Base-by-base conservation (phyloP, 1,140 invertebrate genomes). In the Zaprionus ornatus region DNA sequence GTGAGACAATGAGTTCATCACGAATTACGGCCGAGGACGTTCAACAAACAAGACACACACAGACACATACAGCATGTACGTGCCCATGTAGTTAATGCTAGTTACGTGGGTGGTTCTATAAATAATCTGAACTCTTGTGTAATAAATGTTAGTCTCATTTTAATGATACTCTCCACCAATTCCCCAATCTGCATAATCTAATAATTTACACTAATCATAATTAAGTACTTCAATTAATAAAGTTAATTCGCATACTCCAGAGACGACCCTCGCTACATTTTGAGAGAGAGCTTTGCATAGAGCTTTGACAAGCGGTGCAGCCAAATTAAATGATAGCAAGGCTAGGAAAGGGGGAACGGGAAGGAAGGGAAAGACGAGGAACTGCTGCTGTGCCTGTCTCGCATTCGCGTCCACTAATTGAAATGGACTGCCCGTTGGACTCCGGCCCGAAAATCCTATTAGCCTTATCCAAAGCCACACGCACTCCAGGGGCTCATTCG, bases 381-480 rank as follows among this genome's bases (percentile, higher is more conserved):
- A 40, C 40, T n/a, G 7, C n/a, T 17, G 35, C 40, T 45, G 40
- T 15, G 13, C 40, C 40, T 15, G 13, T 5, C 40, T 50, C 45
- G 45, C 45, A 50, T 40, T 40, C 37, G 19, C 45, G 35, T 29
- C 45, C 19, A 64, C 85, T 90, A 88, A 88, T 88, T 88, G 84
- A 90, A 90, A 90, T 85, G 81, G 77, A 88, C 66, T 74, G 84
- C 59, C 62, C 64, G 64, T 35, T 35, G 32, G 68, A 57, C 57
- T 56, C 29, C 10, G 29, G 72, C 29, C 48, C 77, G 37, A 57
- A 84, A 90, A 88, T 90, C 68, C 74, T 78, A 90, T 88, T 88
- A 90, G 74, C 74, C 69, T 65, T 65, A 68, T 48, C 55, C 63
- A 74, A 71, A 70, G 72, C 69, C 61, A 27, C 61, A 55, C 35